Evolutionary conservation across 1,140 invertebrate genomes (phyloP).

Genomic region (Brachionus plicatilis): DNA sequence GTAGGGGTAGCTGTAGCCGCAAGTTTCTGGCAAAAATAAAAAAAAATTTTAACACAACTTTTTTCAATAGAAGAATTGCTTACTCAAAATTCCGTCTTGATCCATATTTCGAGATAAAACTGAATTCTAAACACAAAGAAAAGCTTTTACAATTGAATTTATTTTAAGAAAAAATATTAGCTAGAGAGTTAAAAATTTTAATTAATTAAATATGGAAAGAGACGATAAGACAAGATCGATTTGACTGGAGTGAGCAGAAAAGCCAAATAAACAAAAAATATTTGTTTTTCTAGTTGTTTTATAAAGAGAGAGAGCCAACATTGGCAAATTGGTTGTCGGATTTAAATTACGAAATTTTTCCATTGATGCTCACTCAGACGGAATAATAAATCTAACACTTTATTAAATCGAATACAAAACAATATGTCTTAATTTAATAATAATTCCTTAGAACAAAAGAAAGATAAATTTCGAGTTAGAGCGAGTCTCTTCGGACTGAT

Average conservation of each 20-base stretch:
- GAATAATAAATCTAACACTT: slow-evolving; percentile 39
- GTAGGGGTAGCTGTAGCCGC: background rate
- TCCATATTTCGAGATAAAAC: background rate
- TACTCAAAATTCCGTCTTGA: slow-evolving; percentile 34
- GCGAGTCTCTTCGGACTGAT: slow-evolving; percentile 3
- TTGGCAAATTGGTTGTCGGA: background rate
- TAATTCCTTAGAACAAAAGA: slow-evolving; percentile 15
- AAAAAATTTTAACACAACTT: background rate
- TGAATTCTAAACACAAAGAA: slow-evolving; percentile 14
- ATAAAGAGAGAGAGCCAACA: background rate
- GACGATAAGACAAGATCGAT: background rate
- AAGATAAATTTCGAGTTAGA: background rate
- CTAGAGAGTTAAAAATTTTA: background rate
- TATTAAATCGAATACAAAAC: slow-evolving; percentile 24
- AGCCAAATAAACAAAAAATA: background rate
- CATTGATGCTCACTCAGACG: slow-evolving; percentile 9
- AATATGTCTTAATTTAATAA: background rate
- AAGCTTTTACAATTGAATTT: background rate
- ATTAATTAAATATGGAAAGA: background rate
- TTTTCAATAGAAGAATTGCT: background rate
- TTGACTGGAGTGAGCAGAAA: background rate
- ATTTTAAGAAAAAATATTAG: background rate
- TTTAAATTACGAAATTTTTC: background rate
- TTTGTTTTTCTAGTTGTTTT: background rate
- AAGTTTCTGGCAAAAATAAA: background rate